These are phyloP conservation scores for Hoplodrina ambigua DNA, from an alignment of 2,888 invertebrate genomes.

Conservation along the genomic window DNA sequence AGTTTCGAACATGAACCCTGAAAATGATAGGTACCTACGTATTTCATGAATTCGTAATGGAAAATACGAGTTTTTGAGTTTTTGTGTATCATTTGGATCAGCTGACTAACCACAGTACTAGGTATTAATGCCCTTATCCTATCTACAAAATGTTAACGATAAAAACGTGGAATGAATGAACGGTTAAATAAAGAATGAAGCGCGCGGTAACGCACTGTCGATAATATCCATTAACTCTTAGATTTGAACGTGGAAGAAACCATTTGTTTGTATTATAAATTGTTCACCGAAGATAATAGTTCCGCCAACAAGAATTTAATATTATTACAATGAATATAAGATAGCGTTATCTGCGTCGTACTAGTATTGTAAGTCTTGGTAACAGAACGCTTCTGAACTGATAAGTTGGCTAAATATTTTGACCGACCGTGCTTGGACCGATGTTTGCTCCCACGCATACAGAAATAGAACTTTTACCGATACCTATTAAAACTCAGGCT, in stretches of 20 bases:
- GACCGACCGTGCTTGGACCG: not conserved
- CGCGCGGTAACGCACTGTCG: no score
- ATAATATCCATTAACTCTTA: not conserved
- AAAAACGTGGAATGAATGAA: no score
- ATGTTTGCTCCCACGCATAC: not conserved
- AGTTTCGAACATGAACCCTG: no score
- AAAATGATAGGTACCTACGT: no score
- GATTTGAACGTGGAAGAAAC: constrained; percentile 6
- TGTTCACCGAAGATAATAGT: constrained; percentile 42
- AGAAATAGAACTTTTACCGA: constrained; percentile 29
- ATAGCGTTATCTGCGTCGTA: constrained; percentile 43
- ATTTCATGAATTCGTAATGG: no score
- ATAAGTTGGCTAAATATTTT: constrained; percentile 20
- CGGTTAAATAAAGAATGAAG: no score
- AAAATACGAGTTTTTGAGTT: no score
- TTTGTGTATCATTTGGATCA: no score
- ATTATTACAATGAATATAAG: constrained; percentile 33
- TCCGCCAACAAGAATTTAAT: constrained; percentile 36
- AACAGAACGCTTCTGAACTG: constrained; percentile 15
- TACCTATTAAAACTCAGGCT: constrained; percentile 16
- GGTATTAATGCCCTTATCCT: no score
- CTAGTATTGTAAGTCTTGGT: constrained; percentile 23
- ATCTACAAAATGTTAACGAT: no score
- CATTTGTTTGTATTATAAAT: constrained; percentile 38
- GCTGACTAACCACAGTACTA: no score